Percentiles rank a stretch among this genome's conserved stretches.
phyloP scores from a whole-genome alignment of 2,113 vertebrate genomes.

The Rhinoptilus africanus region DNA sequence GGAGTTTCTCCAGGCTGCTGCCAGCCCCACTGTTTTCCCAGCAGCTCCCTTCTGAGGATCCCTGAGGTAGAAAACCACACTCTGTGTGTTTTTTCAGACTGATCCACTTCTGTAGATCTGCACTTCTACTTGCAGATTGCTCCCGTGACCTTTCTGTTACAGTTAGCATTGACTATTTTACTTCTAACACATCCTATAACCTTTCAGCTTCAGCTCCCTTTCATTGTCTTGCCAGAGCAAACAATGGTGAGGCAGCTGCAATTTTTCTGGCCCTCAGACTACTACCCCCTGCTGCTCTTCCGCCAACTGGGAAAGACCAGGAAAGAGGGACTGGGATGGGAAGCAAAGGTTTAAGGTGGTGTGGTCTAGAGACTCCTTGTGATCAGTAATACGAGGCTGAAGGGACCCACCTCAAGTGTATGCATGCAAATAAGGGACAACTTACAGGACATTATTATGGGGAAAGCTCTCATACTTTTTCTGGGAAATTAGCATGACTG shows the following conservation, averaged over 20 bases:
- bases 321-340: not conserved
- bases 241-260: not conserved
- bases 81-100: not conserved
- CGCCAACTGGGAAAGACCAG: not conserved
- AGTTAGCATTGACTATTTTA: not conserved
- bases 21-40: not conserved
- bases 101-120: too few relatives aligned
- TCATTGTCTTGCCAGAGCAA: not conserved
- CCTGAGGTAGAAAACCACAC: not conserved
- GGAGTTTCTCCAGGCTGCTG: not conserved
- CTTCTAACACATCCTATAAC: not conserved
- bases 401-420: fast-evolving
- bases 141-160: not conserved
- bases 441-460: not conserved
- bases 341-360: not conserved
- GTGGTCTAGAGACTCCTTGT: not conserved
- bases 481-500: not conserved
- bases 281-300: not conserved
- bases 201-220: not conserved
- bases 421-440: not conserved
- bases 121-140: not conserved
- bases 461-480: not conserved
- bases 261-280: not conserved
- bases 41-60: not conserved
- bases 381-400: not conserved